phyloP scores from a whole-genome alignment of 2,888 invertebrate genomes.

The Tinea trinotella region DNA sequence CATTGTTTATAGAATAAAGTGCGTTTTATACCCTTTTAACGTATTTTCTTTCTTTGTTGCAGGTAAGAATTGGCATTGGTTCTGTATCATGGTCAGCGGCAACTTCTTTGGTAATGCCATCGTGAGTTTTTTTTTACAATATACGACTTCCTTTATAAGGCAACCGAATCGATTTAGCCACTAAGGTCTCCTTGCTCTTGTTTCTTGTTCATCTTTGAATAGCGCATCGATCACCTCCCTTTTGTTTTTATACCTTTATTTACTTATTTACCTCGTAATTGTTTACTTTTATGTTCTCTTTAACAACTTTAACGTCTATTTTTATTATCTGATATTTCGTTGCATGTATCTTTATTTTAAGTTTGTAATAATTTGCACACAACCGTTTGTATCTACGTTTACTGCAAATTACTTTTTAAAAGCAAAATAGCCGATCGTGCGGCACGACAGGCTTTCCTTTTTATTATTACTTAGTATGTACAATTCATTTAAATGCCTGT shows the following conservation, averaged over 20 bases:
- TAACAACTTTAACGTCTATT: not conserved
- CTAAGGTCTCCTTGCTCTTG: slow-evolving; percentile 2
- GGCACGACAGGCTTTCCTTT: slow-evolving; percentile 5
- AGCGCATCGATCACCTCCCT: slow-evolving; percentile 13
- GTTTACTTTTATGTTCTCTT: not conserved
- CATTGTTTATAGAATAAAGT: slow-evolving; percentile 11
- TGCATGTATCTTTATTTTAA: not conserved
- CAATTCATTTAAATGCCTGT: slow-evolving; percentile 6
- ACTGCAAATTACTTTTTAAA: not conserved
- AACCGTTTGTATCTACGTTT: not conserved
- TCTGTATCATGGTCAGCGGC: slow-evolving; percentile 16
- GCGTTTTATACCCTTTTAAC: slow-evolving; percentile 5
- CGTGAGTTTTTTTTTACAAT: slow-evolving; percentile 14
- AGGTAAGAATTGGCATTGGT: slow-evolving; percentile 15
- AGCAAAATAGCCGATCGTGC: not conserved
- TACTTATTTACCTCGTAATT: slow-evolving; percentile 1
- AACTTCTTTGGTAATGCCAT: slow-evolving; percentile 17
- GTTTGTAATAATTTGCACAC: not conserved
- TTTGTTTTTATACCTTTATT: not conserved
- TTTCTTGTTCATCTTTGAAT: slow-evolving; percentile 11
- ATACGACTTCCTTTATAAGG: slow-evolving; percentile 18
- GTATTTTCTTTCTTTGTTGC: slow-evolving; percentile 17
- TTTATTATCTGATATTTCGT: slow-evolving; percentile 6
- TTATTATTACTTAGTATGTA: not conserved
- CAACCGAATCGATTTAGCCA: slow-evolving; percentile 13